Percentiles rank a stretch among this genome's conserved stretches.
These are phyloP conservation scores for Spatulosminthurus flaviceps DNA, from an alignment of 2,888 invertebrate species.

Conservation along the genomic window DNA sequence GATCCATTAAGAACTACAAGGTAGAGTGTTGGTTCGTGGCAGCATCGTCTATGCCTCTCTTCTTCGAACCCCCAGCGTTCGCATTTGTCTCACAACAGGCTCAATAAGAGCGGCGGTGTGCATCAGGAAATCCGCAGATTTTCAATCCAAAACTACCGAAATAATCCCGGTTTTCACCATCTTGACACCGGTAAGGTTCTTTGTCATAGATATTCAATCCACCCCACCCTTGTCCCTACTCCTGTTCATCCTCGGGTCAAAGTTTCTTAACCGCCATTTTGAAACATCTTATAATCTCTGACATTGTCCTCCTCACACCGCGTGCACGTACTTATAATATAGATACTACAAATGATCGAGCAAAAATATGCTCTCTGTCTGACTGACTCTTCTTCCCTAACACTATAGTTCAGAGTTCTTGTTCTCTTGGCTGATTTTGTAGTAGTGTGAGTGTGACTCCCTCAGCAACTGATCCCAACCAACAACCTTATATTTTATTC, in stretches of 20 bases:
- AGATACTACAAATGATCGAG: neutral
- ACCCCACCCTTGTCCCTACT: neutral
- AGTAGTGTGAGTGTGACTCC: too few species aligned
- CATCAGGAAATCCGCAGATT: constrained; percentile 26
- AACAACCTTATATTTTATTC: too few species aligned
- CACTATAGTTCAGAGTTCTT: too few species aligned
- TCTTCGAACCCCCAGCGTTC: constrained; percentile 5
- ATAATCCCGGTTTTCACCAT: neutral
- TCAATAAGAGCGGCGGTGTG: constrained; percentile 22
- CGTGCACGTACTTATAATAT: constrained; percentile 6
- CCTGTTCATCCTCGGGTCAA: neutral
- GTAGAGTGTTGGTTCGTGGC: neutral
- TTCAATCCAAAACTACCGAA: neutral
- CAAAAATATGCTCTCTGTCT: constrained; percentile 13
- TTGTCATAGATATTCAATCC: neutral
- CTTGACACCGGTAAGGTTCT: constrained; percentile 2
- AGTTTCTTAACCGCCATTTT: constrained; percentile 14
- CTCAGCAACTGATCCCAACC: too few species aligned
- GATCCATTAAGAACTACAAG: too few species aligned
- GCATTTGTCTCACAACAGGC: neutral
- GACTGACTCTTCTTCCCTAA: too few species aligned
- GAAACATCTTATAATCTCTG: constrained; percentile 1
- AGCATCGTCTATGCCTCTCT: constrained; percentile 53
- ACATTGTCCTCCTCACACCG: constrained; percentile 6
- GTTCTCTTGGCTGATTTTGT: too few species aligned